phyloP scores from a whole-genome alignment of 2,113 vertebrate genomes.

The Lota lota region DNA sequence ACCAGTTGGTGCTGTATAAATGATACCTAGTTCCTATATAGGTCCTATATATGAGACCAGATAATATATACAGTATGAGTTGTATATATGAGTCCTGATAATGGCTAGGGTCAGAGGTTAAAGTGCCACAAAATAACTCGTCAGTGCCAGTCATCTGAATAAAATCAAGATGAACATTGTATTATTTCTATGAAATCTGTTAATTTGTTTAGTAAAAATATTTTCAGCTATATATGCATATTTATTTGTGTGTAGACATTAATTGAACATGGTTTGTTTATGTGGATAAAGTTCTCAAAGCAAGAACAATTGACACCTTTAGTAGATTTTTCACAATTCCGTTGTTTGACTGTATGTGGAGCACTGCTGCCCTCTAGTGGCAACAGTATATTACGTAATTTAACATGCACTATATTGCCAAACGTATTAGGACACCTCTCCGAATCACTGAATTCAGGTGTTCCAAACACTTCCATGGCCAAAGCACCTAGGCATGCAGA shows the following conservation, averaged over 20 bases:
- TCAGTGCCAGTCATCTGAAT: neutral
- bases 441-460: too few species aligned
- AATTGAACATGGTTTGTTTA: neutral
- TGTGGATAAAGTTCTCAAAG: neutral
- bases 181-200: constrained; percentile 1
- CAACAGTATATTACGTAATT: constrained; percentile 2
- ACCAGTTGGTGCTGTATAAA: too few species aligned
- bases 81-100: too few species aligned
- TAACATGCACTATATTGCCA: neutral
- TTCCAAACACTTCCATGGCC: too few species aligned
- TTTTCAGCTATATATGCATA: neutral
- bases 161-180: neutral
- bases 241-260: neutral
- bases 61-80: too few species aligned
- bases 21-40: too few species aligned
- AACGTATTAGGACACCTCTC: too few species aligned
- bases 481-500: too few species aligned
- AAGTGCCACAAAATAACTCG: constrained; percentile 11
- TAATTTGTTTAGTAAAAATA: neutral
- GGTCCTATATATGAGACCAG: too few species aligned
- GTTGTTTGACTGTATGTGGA: neutral
- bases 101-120: neutral
- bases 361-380: constrained; percentile 35
- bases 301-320: neutral
- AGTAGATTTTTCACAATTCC: too few species aligned